Conservation (phyloP, 2,113 vertebrate species). For the Muscicapa adusta region DNA sequence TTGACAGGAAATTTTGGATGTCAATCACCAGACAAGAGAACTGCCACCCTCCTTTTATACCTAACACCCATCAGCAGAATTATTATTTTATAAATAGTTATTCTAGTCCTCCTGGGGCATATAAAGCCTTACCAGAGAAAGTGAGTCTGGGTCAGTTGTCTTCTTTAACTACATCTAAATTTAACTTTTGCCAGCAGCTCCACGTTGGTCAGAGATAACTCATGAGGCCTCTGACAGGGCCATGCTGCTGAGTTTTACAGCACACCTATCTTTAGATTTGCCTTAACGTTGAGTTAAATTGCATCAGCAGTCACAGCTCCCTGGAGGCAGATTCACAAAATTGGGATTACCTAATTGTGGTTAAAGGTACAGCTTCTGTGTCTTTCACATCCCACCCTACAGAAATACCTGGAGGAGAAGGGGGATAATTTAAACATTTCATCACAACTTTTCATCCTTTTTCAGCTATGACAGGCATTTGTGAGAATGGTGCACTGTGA, state of each 20-base stretch:
- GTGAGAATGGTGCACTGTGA: accelerated
- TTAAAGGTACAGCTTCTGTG: background rate
- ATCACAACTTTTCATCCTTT: background rate
- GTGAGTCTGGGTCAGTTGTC: background rate
- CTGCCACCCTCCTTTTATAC: background rate
- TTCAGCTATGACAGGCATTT: accelerated
- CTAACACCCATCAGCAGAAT: background rate
- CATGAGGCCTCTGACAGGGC: background rate
- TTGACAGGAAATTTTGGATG: background rate
- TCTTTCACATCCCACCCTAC: background rate
- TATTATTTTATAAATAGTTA: background rate
- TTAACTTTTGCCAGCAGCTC: background rate
- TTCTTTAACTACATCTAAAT: background rate
- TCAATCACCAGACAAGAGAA: background rate
- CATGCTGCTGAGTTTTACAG: background rate
- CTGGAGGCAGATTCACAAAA: background rate
- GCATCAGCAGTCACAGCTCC: background rate
- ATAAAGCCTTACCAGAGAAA: background rate
- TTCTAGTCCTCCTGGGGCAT: background rate
- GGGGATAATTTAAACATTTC: background rate
- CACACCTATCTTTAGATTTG: background rate
- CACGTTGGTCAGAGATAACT: background rate
- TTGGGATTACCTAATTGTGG: background rate
- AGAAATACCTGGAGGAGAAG: background rate
- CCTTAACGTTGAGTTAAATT: background rate